Conservation (phyloP, 1,140 invertebrate species). For the Aphelinus certus region DNA sequence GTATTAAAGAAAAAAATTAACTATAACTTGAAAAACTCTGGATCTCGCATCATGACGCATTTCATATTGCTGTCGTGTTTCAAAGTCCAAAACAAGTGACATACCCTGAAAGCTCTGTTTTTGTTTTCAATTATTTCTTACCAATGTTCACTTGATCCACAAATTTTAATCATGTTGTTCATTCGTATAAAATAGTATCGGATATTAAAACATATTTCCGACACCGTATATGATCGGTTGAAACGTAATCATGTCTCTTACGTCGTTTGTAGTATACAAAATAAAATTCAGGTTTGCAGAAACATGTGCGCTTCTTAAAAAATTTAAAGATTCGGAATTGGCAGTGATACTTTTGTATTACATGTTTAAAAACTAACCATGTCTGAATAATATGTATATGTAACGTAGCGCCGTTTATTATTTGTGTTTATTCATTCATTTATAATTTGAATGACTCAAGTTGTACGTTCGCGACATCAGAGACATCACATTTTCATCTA, state of each 20-base stretch:
- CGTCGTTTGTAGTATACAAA: conserved; percentile 19
- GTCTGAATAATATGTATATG: neutral
- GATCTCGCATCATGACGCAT: no score
- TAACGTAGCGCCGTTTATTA: neutral
- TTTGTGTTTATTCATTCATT: neutral
- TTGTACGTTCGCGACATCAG: conserved; percentile 1
- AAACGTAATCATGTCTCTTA: neutral
- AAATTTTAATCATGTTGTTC: no score
- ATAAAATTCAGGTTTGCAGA: conserved; percentile 9
- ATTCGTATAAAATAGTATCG: no score
- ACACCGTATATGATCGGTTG: no score
- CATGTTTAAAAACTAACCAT: conserved; percentile 5
- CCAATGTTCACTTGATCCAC: no score
- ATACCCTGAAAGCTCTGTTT: no score
- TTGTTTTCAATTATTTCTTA: no score
- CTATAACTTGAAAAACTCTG: no score
- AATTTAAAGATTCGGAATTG: conserved; percentile 18
- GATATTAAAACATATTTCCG: no score
- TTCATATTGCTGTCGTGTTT: no score
- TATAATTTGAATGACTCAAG: conserved; percentile 1
- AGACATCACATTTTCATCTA: conserved; percentile 40
- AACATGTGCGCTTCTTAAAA: conserved; percentile 8
- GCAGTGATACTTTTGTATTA: conserved; percentile 12
- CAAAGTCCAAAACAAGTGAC: no score
- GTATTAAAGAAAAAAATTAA: no score